These are phyloP conservation scores for Oryzias javanicus DNA, from an alignment of 2,113 vertebrate genomes.

Conservation along the genomic window DNA sequence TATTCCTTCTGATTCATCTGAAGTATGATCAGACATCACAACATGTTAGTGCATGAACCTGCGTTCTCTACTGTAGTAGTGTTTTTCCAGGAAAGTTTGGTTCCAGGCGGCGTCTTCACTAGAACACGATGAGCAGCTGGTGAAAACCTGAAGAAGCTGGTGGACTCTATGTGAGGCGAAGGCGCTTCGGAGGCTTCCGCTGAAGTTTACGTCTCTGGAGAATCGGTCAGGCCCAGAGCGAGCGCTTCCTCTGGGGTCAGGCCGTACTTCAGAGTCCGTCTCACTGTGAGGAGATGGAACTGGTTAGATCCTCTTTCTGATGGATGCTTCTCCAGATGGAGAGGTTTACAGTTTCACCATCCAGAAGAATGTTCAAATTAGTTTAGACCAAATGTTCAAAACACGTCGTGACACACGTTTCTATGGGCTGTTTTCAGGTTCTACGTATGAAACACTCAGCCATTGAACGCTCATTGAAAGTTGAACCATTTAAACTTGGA, in stretches of 20 bases:
- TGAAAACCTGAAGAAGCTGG: conserved; percentile 11
- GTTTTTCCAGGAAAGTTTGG: too few relatives aligned
- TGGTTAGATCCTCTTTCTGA: background rate
- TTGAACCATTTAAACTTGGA: too few relatives aligned
- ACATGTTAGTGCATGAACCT: conserved; percentile 10
- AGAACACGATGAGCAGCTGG: conserved; percentile 46
- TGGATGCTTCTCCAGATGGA: too few relatives aligned
- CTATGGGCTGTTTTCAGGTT: too few relatives aligned
- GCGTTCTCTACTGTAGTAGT: too few relatives aligned
- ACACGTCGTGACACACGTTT: too few relatives aligned
- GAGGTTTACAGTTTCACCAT: background rate
- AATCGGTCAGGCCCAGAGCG: conserved; percentile 86
- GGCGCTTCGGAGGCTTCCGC: conserved; percentile 9
- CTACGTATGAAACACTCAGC: too few relatives aligned
- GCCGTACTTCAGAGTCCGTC: conserved; percentile 91
- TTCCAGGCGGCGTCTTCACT: conserved; percentile 33
- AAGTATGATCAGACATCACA: conserved; percentile 30
- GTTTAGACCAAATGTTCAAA: too few relatives aligned
- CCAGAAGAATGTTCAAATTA: too few relatives aligned
- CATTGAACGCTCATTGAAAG: too few relatives aligned
- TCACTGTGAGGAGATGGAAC: conserved; percentile 73
- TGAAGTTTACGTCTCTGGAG: conserved; percentile 82
- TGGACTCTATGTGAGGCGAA: conserved; percentile 23
- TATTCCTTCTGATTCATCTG: conserved; percentile 31
- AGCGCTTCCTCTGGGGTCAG: conserved; percentile 92